Base-by-base conservation (phyloP, 2,888 invertebrate genomes). In the Neocrepidodera transversa region DNA sequence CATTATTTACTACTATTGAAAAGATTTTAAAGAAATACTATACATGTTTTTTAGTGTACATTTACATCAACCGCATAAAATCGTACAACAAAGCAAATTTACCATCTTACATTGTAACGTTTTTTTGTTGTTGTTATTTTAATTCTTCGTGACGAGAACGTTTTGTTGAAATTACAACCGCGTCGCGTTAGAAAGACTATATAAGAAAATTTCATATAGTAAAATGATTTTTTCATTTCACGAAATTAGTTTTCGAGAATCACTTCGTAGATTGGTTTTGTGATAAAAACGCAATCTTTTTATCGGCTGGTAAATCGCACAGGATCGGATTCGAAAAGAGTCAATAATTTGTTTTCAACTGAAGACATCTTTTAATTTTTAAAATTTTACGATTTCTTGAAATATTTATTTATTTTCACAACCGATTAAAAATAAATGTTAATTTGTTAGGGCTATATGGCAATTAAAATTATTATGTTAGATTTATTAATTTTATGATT, bases 271-370 rank as follows among this genome's bases (percentile, higher is more conserved):
- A 43, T 43, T 43, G 14, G 26, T 45, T 45, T 45, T 28, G 16
- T 16, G 45, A 45, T 45, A 45, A 45, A 45, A 45, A 45, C 18
- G 45, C 45, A 45, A 45, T 45, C 45, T 45, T 45, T 45, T 45
- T 45, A 13, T 26, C 14, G 6, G 45, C 23, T 11, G 11, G 8
- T 45, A 8, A 11, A 28, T 45, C 26, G 26, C 14, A 4, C 45
- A 45, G 45, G 45, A 45, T 11, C 45, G 26, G 5, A 11, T 3
- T 14, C 11, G 16, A 16, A n/a, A n/a, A n/a, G n/a, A n/a, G n/a
- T n/a, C n/a, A n/a, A n/a, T n/a, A n/a, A n/a, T n/a, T n/a, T n/a
- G n/a, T n/a, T n/a, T n/a, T n/a, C n/a, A n/a, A n/a, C n/a, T n/a
- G n/a, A n/a, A n/a, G n/a, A n/a, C n/a, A n/a, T n/a, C n/a, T n/a